These are phyloP conservation scores for Lepus oiostolus DNA, from an alignment of 2,797 vertebrate genomes.

Conservation along the genomic window DNA sequence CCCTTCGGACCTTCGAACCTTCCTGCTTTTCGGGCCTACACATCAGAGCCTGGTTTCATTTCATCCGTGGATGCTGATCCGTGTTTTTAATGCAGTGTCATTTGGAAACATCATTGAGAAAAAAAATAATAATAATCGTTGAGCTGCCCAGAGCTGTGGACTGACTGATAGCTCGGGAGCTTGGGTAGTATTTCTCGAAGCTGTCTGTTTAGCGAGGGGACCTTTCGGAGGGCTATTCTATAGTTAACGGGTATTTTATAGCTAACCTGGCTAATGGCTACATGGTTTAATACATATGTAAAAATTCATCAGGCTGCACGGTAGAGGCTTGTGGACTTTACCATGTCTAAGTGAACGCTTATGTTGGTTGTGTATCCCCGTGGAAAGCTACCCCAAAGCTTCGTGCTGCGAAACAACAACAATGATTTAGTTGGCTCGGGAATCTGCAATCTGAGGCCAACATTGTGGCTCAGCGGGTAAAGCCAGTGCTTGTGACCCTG, in stretches of 20 bases:
- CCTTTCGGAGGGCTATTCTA: neutral
- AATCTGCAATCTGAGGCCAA: neutral
- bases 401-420: slow-evolving; percentile 53
- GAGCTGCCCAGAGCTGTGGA: slow-evolving; percentile 25
- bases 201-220: slow-evolving; percentile 1
- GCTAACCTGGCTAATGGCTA: slow-evolving; percentile 25
- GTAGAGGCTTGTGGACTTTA: slow-evolving; percentile 1
- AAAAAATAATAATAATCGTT: neutral
- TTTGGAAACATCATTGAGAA: slow-evolving; percentile 43
- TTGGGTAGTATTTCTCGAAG: slow-evolving; percentile 54
- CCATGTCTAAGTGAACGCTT: slow-evolving; percentile 8
- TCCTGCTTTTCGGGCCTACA: slow-evolving; percentile 24
- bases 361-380: slow-evolving; percentile 11
- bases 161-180: slow-evolving; percentile 44
- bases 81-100: slow-evolving; percentile 60
- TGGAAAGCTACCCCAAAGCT: slow-evolving; percentile 51
- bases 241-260: neutral
- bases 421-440: slow-evolving; percentile 48
- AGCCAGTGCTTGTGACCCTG: no score
- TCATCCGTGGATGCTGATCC: slow-evolving; percentile 23
- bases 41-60: slow-evolving; percentile 54
- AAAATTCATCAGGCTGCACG: slow-evolving; percentile 14
- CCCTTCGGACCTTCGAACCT: neutral
- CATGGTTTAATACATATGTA: slow-evolving; percentile 27
- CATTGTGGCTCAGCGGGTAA: no score